Conservation (phyloP, 2,797 vertebrate species). For the Dendrocincla tyrannina region DNA sequence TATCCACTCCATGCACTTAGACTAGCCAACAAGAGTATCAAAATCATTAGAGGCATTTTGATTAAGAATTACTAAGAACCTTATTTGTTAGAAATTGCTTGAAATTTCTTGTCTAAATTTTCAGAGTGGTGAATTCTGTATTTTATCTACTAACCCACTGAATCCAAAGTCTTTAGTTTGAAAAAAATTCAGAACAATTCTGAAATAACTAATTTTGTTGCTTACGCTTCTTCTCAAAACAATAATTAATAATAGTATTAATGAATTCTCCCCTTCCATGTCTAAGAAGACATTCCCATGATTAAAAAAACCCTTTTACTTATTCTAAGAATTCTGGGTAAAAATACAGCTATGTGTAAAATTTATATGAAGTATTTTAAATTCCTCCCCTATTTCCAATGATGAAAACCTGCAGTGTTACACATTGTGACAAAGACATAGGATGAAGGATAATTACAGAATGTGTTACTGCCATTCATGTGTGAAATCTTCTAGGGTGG, state of each 20-base stretch:
- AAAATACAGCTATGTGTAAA: slow-evolving; percentile 14
- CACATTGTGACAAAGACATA: slow-evolving; percentile 41
- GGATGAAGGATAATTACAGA: slow-evolving; percentile 71
- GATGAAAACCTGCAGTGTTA: slow-evolving; percentile 53
- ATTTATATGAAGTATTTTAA: slow-evolving; percentile 51
- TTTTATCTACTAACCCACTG: not conserved
- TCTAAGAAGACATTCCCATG: not conserved
- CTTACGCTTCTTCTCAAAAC: not conserved
- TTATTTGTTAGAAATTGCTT: not conserved
- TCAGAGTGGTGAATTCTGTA: slow-evolving; percentile 1
- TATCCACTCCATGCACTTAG: not conserved
- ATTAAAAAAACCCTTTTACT: not conserved
- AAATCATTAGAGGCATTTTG: slow-evolving; percentile 46
- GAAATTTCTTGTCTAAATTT: slow-evolving; percentile 13
- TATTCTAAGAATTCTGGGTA: slow-evolving; percentile 1
- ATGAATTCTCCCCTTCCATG: not conserved
- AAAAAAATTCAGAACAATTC: slow-evolving; percentile 11
- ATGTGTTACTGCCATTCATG: slow-evolving; percentile 62
- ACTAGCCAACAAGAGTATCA: slow-evolving; percentile 1
- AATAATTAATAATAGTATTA: not conserved
- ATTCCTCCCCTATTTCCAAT: slow-evolving; percentile 51
- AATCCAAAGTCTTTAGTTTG: not conserved
- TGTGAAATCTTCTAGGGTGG: slow-evolving; percentile 65
- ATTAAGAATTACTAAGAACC: slow-evolving; percentile 31
- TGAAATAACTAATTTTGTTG: not conserved